Percentiles rank a stretch among this genome's conserved stretches.
Conservation (phyloP, 2,113 vertebrate species). For the Melanocharis versteri region DNA sequence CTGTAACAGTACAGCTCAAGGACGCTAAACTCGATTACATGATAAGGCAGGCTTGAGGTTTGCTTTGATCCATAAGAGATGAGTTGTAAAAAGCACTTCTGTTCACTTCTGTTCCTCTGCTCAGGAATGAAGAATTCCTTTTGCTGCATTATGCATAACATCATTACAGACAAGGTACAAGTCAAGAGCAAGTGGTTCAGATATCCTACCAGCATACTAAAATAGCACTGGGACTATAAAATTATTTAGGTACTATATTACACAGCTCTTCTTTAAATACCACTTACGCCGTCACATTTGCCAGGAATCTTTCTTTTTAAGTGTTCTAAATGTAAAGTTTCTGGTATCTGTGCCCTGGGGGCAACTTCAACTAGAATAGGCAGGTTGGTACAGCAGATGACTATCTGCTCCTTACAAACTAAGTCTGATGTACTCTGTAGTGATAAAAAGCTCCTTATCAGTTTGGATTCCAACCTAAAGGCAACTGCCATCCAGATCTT, state of each 20-base stretch:
- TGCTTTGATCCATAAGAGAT: slow-evolving; percentile 70
- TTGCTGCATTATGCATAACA: slow-evolving; percentile 76
- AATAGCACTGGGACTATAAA: slow-evolving; percentile 56
- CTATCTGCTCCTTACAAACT: slow-evolving; percentile 47
- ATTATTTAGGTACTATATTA: slow-evolving; percentile 61
- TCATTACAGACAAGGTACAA: slow-evolving; percentile 68
- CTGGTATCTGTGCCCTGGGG: slow-evolving; percentile 66
- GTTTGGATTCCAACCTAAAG: slow-evolving; percentile 65
- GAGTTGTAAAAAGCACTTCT: slow-evolving; percentile 49
- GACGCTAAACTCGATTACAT: not conserved
- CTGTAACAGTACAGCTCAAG: slow-evolving; percentile 28
- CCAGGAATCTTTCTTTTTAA: slow-evolving; percentile 51
- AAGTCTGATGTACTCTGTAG: not conserved
- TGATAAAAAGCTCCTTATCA: slow-evolving; percentile 73
- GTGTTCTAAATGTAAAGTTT: slow-evolving; percentile 57
- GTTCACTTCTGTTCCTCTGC: slow-evolving; percentile 38
- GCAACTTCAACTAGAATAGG: slow-evolving; percentile 42
- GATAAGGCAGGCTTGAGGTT: slow-evolving; percentile 44
- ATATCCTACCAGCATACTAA: slow-evolving; percentile 57
- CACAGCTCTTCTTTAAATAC: slow-evolving; percentile 52
- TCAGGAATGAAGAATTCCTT: slow-evolving; percentile 67
- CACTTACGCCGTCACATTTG: slow-evolving; percentile 44
- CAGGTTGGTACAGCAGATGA: slow-evolving; percentile 60
- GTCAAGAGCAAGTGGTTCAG: slow-evolving; percentile 57
- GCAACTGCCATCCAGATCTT: slow-evolving; percentile 66